These are phyloP conservation scores for Hypsibius dujardini DNA, from an alignment of 1,140 invertebrate genomes.

Conservation along the genomic window DNA sequence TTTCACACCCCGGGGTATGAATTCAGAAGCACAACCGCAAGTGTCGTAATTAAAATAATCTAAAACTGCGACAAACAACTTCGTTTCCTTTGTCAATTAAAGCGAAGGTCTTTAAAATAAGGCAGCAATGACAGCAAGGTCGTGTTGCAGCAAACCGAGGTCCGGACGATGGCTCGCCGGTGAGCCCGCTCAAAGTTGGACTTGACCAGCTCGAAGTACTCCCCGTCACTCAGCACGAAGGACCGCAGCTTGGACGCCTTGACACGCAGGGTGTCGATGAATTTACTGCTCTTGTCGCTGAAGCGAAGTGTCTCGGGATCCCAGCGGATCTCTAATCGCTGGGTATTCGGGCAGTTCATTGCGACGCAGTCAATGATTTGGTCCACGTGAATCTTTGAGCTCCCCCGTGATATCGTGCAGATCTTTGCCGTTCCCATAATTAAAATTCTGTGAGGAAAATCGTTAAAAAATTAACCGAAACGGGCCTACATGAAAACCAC, in stretches of 20 bases:
- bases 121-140: slow-evolving; percentile 73
- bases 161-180: slow-evolving; percentile 79
- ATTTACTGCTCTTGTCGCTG: slow-evolving; percentile 96
- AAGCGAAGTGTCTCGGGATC: slow-evolving; percentile 93
- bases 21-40: too few relatives aligned
- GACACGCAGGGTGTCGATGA: slow-evolving; percentile 69
- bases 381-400: slow-evolving; percentile 57
- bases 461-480: neutral
- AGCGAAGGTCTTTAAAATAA: slow-evolving; percentile 83
- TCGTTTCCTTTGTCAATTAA: slow-evolving; percentile 48
- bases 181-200: slow-evolving; percentile 98
- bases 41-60: too few relatives aligned
- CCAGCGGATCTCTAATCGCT: slow-evolving; percentile 86
- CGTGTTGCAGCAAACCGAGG: slow-evolving; percentile 74
- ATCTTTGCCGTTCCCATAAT: slow-evolving; percentile 95
- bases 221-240: slow-evolving; percentile 77
- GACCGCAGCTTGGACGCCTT: slow-evolving; percentile 68
- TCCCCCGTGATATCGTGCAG: slow-evolving; percentile 33
- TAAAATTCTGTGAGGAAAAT: slow-evolving; percentile 53
- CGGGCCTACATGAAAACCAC: too few relatives aligned
- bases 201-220: slow-evolving; percentile 97
- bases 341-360: slow-evolving; percentile 67
- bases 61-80: too few relatives aligned
- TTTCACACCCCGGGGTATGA: too few relatives aligned
- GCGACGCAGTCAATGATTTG: slow-evolving; percentile 93